Base-by-base conservation (phyloP, 2,888 invertebrate genomes). In the Drosophila mercatorum region DNA sequence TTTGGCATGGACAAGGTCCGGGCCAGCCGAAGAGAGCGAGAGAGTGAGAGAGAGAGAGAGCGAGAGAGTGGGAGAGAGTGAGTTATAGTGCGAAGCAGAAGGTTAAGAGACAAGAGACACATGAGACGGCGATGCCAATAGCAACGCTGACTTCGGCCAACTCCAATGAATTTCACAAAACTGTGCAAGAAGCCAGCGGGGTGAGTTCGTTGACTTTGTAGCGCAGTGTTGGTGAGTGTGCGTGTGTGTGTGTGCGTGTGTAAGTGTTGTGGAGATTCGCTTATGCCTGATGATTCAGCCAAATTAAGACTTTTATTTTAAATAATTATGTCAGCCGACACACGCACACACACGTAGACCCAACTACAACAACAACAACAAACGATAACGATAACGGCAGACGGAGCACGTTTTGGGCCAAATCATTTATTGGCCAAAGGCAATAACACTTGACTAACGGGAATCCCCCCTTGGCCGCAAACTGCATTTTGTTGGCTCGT, bases 201-300 rank as follows among this genome's bases (percentile, higher is more conserved):
- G 17, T n/a, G 72, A 61, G 88, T 84, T 88, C 88, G 85, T 85
- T 88, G 88, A 84, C 88, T 80, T 80, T 76, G 78, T 72, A 63
- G 79, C 47, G 43, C 65, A 83, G 70, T 83, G 76, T 78, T 34
- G 49, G n/a, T 10, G 22, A 31, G 10, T 14, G 8, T 10, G 31
- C 6, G 31, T 34, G 14, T n/a, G 26, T n/a, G 38, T n/a, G 10
- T 31, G 67, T 78, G 73, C 73, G 72, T 44, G n/a, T 26, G n/a
- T 8, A 36, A 8, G 22, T 14, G 12, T 22, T 38, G 52, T 17
- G 12, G 43, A 41, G 53, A 70, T 64, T 77, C 61, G 68, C 49
- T 53, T 67, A 63, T 58, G 52, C 63, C 34, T 52, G 80, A 72
- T 88, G 84, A 85, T 82, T 88, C 85, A 88, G 88, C 80, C 72